These are phyloP conservation scores for Acleris holmiana DNA, from an alignment of 2,888 invertebrate species.

Conservation along the genomic window DNA sequence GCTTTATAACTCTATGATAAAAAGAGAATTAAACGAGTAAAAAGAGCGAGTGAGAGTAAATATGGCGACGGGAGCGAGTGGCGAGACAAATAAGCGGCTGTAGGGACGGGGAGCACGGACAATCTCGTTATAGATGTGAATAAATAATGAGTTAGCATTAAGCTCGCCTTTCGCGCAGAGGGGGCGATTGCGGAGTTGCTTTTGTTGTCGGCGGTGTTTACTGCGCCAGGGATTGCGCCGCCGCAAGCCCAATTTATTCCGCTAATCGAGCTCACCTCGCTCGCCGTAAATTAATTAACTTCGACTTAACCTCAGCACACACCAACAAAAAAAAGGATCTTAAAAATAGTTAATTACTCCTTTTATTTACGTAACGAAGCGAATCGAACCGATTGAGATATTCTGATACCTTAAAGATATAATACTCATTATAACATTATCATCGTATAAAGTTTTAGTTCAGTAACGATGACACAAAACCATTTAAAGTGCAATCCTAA, in stretches of 20 bases:
- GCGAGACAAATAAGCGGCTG: conserved; percentile 55
- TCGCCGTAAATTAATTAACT: conserved; percentile 76
- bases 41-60: conserved; percentile 67
- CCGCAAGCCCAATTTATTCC: conserved; percentile 50
- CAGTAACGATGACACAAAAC: neutral
- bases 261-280: conserved; percentile 48
- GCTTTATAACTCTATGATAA: conserved; percentile 62
- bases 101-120: conserved; percentile 70
- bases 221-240: conserved; percentile 69
- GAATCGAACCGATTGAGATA: conserved; percentile 25
- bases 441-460: neutral
- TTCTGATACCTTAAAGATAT: no score
- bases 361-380: conserved; percentile 21
- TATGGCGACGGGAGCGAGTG: conserved; percentile 61
- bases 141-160: conserved; percentile 82
- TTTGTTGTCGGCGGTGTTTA: conserved; percentile 78
- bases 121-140: conserved; percentile 82
- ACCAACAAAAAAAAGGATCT: conserved; percentile 54
- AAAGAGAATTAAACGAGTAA: conserved; percentile 67
- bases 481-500: neutral
- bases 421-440: no score
- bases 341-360: conserved; percentile 24
- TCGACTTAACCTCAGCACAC: conserved; percentile 63
- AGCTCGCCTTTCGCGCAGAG: conserved; percentile 64
- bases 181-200: conserved; percentile 61